Base-by-base conservation (phyloP, 2,113 vertebrate genomes). In the Macroglossus sobrinus region DNA sequence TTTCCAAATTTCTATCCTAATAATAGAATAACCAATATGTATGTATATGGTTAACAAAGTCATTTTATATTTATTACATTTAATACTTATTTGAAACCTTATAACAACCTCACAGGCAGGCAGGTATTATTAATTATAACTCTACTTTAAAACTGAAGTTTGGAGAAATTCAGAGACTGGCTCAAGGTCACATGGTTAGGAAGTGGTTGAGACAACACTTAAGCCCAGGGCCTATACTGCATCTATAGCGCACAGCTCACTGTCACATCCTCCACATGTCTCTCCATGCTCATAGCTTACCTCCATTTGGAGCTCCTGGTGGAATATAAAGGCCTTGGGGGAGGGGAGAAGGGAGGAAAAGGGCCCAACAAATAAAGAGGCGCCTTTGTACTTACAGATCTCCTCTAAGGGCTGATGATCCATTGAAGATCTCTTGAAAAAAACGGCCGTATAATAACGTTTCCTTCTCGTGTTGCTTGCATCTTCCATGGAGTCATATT, bases 211-310 rank as follows among this genome's bases (percentile, higher is more conserved):
- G 40, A 22, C 21, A 59, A 18, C 18, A 66, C 69, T 55, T 26
- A 15, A 68, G 55, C 40, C 53, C 26, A 64, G 47, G 35, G 80
- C 28, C 5, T 66, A 24, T 18, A 75, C 55, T 80, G 57, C 50
- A 6, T 88, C 64, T 53, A 74, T 24, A 72, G 53, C 38, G 38
- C 68, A 59, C 59, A 89, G 68, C 21, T 92, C 45, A 68, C 75
- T 92, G 84, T 92, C 91, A 95, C 66, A 84, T 71, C 96, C 78
- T 81, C 82, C 45, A 18, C 33, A 10, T 53, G 55, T 30, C n/a
- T 61, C 61, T 76, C 28, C 16, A 1, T 40, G 33, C 26, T 95
- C 47, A 50, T 12, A 79, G 63, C 35, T 95, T 33, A 75, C 33
- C 12, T 45, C 30, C 5, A 15, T 94, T 57, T 66, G 78, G 22